phyloP scores from a whole-genome alignment of 2,113 vertebrate genomes.

The Mixornis gularis region DNA sequence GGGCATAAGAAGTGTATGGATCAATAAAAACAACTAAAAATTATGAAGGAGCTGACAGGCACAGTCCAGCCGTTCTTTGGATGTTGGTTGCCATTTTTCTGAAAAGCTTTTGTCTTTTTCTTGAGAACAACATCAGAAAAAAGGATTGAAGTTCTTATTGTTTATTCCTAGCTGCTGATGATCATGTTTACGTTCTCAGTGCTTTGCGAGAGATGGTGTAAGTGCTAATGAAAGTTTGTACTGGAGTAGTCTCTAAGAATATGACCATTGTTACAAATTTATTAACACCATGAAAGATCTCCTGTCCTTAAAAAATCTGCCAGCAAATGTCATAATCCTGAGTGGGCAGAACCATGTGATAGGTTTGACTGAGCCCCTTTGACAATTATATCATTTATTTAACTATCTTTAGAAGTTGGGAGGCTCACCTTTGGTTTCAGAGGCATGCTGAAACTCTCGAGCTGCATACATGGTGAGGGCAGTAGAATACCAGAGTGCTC shows the following conservation, averaged over 20 bases:
- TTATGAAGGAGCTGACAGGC: not conserved
- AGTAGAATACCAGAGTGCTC: conserved; percentile 21
- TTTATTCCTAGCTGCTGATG: not conserved
- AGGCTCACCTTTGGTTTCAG: conserved; percentile 43
- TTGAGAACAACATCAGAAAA: not conserved
- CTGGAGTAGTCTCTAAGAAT: conserved; percentile 36
- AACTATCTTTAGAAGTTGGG: conserved; percentile 28
- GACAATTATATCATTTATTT: conserved; percentile 53
- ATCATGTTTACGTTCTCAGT: not conserved
- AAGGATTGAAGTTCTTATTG: not conserved
- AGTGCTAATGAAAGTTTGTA: conserved; percentile 24
- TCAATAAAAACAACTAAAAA: conserved; percentile 38
- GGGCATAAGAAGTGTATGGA: conserved; percentile 15
- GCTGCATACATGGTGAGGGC: not conserved
- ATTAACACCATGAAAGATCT: conserved; percentile 40
- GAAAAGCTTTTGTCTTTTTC: not conserved
- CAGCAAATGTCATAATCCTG: conserved; percentile 8
- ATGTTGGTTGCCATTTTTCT: not conserved
- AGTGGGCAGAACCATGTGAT: conserved; percentile 40
- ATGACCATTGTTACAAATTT: conserved; percentile 27
- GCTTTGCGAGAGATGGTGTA: not conserved
- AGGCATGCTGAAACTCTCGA: conserved; percentile 23
- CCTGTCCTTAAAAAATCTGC: conserved; percentile 26
- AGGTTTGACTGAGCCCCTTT: conserved; percentile 50
- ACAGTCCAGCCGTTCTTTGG: fast-evolving